Evolutionary conservation across 2,888 invertebrate species (phyloP), one percentile per base, ranked within the genome.

Genomic region (Cylindroiulus punctatus): DNA sequence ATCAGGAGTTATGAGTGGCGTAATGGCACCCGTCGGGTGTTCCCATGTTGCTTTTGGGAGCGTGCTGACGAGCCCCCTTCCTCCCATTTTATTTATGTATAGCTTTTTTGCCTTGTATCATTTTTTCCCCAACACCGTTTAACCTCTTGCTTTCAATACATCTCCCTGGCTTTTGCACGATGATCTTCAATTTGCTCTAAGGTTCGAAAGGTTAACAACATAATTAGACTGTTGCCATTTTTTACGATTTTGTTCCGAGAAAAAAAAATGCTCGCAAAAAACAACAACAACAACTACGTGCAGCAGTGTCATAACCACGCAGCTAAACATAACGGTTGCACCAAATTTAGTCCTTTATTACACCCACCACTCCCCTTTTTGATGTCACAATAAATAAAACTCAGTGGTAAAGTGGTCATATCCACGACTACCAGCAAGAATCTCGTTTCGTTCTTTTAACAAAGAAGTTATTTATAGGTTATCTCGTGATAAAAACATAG

Each of bases 161-260:
- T 36, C 26, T 84, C 84, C 40, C 52, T 52, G 30, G 52, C 36
- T 84, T 84, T 84, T 52, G 30, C 57, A 8, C 12, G 26, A 30
- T 30, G 47, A 57, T 84, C 57, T 57, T 84, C 47, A 84, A 84
- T 84, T 84, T 84, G 84, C 52, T 76, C 52, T 26, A 36, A 57
- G 47, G 84, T 47, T 84, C 84, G 52, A 84, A 44, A 84, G 84
- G 84, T 84, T 84, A 84, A 84, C 84, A 84, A 84, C 84, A 57
- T 84, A 84, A 84, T 84, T 84, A 84, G 84, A 84, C 19, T 26
- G 47, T 30, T 40, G 40, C 83, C 83, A 83, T 83, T 83, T 83
- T 40, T 83, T 83, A 44, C 26, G 44, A 83, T 44, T 76, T 30
- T 76, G 76, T 30, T 14, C 14, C 14, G 10, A 17, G 30, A 76